Evolutionary conservation across 2,113 vertebrate species (phyloP).

Genomic region (Cathartes aura): DNA sequence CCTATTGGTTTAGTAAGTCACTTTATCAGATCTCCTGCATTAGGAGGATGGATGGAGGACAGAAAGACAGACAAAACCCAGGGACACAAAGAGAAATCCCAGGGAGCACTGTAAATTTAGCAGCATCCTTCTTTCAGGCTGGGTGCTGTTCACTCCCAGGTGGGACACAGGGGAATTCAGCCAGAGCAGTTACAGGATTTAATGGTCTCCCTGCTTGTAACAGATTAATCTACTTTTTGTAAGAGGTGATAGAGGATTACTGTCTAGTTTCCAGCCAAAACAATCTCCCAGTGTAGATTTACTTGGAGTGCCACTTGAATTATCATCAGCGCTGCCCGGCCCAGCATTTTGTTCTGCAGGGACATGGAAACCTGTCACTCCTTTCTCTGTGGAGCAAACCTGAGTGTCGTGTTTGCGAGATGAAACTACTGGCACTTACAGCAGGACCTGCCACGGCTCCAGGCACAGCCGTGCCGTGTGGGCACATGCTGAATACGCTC

Average conservation of each 20-base stretch:
- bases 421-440: fast-evolving
- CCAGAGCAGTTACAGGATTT: not conserved
- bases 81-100: not conserved
- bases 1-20: not conserved
- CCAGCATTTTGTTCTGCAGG: not conserved
- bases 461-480: fast-evolving
- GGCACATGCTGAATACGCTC: fast-evolving
- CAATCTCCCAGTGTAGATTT: not conserved
- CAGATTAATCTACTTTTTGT: not conserved
- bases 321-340: not conserved
- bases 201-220: not conserved
- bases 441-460: not conserved
- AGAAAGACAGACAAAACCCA: not conserved
- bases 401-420: fast-evolving
- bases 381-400: not conserved
- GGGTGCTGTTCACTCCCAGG: not conserved
- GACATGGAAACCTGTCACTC: not conserved
- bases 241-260: not conserved
- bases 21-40: not conserved
- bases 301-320: not conserved
- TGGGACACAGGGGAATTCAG: not conserved
- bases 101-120: not conserved
- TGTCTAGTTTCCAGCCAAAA: not conserved
- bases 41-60: not conserved
- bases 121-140: not conserved